Base-by-base conservation (phyloP, 2,113 vertebrate species). In the Nymphicus hollandicus region DNA sequence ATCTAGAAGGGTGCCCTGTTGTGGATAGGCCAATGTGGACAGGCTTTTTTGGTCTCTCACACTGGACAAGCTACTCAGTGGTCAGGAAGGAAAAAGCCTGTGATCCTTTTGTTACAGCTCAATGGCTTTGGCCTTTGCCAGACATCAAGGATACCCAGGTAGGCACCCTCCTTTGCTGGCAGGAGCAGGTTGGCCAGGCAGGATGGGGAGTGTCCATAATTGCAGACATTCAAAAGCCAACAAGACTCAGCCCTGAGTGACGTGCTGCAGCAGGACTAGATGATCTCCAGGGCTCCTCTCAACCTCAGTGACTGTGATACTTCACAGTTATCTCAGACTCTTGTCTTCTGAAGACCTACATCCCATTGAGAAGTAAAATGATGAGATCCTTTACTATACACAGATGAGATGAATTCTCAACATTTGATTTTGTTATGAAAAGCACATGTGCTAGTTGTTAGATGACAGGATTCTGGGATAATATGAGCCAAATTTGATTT, bases 281-380 rank as follows among this genome's bases (percentile, higher is more conserved):
- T 25, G 49, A 61, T 8, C 35, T 46, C 68, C 73, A 89, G 63
- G 28, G 31, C 47, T 69, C n/a, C 28, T 46, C 60, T 19, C 61
- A 49, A 14, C 43, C 25, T 52, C 66, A 37, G 39, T 20, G 20
- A 3, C 0, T 56, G 44, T 52, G 37, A 33, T 24, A 39, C 50
- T 39, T 78, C 55, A 46, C 43, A 37, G 27, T 28, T 64, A 69
- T 28, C 63, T 80, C 61, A 46, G 13, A 7, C 10, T 55, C 28
- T 35, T 64, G 6, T 58, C 65, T 74, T 73, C 49, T 83, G 77
- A 47, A 83, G 28, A 41, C 6, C 43, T n/a, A 24, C 13, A 15
- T 22, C 28, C 12, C 0, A 0, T 2, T 29, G 68, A 83, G 44
- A 46, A 77, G 11, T 24, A 50, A 53, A 63, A 47, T 1, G 1